A percentile compares a stretch with the other conserved stretches of the same genome.
phyloP scores from a whole-genome alignment of 2,113 vertebrate genomes.

The Bos javanicus region DNA sequence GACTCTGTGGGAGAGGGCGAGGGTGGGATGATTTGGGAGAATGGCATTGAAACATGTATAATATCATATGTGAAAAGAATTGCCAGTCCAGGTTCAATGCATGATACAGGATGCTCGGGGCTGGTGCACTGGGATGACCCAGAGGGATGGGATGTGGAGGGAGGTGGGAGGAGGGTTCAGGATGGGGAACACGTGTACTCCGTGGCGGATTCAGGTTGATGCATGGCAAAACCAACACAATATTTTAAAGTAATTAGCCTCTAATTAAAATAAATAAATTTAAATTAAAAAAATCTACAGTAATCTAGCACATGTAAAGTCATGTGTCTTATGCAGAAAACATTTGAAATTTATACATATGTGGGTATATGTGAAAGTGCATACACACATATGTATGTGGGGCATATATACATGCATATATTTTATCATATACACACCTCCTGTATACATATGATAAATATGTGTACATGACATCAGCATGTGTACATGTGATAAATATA shows the following conservation, averaged over 20 bases:
- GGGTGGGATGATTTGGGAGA: too few species aligned
- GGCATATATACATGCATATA: background rate
- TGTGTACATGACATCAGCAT: background rate
- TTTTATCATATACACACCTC: background rate
- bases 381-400: background rate
- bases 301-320: background rate
- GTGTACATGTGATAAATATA: background rate
- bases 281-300: background rate
- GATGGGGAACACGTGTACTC: too few species aligned
- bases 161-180: too few species aligned
- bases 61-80: too few species aligned
- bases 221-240: too few species aligned
- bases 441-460: background rate
- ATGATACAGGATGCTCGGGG: too few species aligned
- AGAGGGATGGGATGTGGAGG: too few species aligned
- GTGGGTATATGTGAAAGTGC: background rate
- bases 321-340: background rate
- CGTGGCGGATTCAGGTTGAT: fast-evolving
- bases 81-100: fast-evolving
- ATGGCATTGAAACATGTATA: too few species aligned
- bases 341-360: background rate
- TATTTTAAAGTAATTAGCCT: too few species aligned
- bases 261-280: too few species aligned
- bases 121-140: too few species aligned
- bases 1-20: too few species aligned